Evolutionary conservation across 2,113 vertebrate species (phyloP), one percentile per base, ranked within the genome.

Genomic region (Bufo bufo): DNA sequence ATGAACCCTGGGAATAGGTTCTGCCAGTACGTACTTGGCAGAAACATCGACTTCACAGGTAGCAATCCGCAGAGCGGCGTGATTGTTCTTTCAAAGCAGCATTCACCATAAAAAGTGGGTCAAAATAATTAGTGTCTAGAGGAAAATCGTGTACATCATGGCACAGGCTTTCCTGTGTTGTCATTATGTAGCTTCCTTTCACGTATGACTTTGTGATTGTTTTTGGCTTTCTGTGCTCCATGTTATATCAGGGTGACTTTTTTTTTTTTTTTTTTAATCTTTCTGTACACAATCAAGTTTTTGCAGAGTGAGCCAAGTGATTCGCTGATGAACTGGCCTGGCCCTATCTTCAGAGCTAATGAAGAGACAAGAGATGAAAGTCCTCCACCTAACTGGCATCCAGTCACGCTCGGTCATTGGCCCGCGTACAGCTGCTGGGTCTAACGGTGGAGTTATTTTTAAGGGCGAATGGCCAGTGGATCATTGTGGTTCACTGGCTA

Each of bases 11-110:
- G 43, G 19, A 49, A 82, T 49, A 49, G 65, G 43, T 63, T 20
- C 80, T 65, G 80, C 59, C 59, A 65, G 63, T 49, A 82, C n/a
- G 59, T 43, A 82, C 58, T 82, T 82, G 79, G 79, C 79, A 61
- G 9, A 10, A 49, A 3, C 59, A n/a, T 65, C 13, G 14, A 3
- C 43, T 82, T 65, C 47, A 4, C 47, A 52, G 81, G 81, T 83
- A 83, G 16, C 10, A 7, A 50, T 69, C 10, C 52, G 23, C 77
- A 59, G 54, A 56, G 77, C 50, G 13, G 13, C 43, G 77, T 1
- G 12, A 69, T 83, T 52, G 20, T 65, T 69, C 20, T 49, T 59
- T 47, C 19, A 82, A 19, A 49, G 19, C 54, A 4, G 8, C 16
- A 13, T 2, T 65, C 13, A 6, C 81, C 59, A 14, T 13, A 10